Evolutionary conservation across 2,888 invertebrate genomes (phyloP).

Genomic region (Drosophila gaucha): DNA sequence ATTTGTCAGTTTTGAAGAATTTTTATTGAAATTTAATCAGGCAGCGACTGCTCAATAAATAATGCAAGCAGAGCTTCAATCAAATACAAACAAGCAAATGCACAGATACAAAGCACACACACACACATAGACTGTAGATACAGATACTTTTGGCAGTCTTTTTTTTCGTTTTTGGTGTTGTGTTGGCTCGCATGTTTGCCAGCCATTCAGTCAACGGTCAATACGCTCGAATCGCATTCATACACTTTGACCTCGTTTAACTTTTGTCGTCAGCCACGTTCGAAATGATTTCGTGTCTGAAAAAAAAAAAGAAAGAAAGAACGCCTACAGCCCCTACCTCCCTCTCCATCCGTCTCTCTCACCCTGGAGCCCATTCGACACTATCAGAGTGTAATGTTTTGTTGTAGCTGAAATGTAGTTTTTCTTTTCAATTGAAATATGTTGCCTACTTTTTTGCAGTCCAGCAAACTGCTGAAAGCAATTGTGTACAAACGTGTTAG

Average conservation of each 20-base stretch:
- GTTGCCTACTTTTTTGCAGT: constrained; percentile 60
- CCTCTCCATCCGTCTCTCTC: not conserved
- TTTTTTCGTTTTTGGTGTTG: constrained; percentile 13
- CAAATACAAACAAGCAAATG: constrained; percentile 44
- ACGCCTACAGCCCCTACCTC: not conserved
- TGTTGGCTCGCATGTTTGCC: constrained; percentile 62
- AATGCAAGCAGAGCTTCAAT: constrained; percentile 43
- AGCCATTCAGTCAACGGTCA: constrained; percentile 70
- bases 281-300: constrained; percentile 65
- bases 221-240: constrained; percentile 65
- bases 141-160: constrained; percentile 25
- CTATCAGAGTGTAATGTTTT: constrained; percentile 57
- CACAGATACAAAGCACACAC: constrained; percentile 35
- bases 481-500: constrained; percentile 52
- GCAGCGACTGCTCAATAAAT: constrained; percentile 43
- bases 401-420: constrained; percentile 56
- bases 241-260: constrained; percentile 76
- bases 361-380: constrained; percentile 29
- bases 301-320: not conserved
- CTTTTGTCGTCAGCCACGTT: constrained; percentile 62
- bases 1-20: constrained; percentile 42
- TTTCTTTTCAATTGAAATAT: constrained; percentile 60
- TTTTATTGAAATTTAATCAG: constrained; percentile 58
- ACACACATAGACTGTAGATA: constrained; percentile 5
- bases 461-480: constrained; percentile 32